These are phyloP conservation scores for Drosophila subpulchrella DNA, from an alignment of 1,140 invertebrate species.

Conservation along the genomic window DNA sequence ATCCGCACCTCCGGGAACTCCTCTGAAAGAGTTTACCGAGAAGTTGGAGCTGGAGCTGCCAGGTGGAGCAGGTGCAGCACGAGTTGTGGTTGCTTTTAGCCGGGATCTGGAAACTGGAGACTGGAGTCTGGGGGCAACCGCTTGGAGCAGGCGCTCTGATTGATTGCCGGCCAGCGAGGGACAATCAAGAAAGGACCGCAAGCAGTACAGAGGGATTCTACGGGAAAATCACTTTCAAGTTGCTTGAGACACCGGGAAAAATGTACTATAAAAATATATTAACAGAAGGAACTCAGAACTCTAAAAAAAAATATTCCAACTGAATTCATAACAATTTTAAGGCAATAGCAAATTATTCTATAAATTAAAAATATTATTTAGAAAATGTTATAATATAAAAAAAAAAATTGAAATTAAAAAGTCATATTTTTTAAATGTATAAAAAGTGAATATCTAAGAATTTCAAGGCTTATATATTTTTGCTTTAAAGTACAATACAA, in stretches of 20 bases:
- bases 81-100: constrained; percentile 68
- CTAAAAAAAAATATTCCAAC: too few species aligned
- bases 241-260: not conserved
- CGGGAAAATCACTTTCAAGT: not conserved
- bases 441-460: too few species aligned
- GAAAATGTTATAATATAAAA: too few species aligned
- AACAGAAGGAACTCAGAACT: too few species aligned
- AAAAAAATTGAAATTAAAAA: too few species aligned
- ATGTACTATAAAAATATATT: not conserved
- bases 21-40: constrained; percentile 23
- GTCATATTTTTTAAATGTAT: too few species aligned
- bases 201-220: constrained; percentile 8
- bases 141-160: constrained; percentile 30
- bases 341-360: too few species aligned
- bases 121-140: not conserved
- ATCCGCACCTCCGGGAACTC: constrained; percentile 31
- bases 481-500: too few species aligned
- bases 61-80: constrained; percentile 16
- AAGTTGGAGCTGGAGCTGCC: too few species aligned
- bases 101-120: constrained; percentile 5
- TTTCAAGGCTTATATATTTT: too few species aligned
- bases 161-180: constrained; percentile 41
- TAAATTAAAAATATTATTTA: too few species aligned
- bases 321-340: too few species aligned
- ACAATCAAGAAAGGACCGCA: constrained; percentile 36